phyloP scores from a whole-genome alignment of 1,140 invertebrate species.

The Halesus radiatus region DNA sequence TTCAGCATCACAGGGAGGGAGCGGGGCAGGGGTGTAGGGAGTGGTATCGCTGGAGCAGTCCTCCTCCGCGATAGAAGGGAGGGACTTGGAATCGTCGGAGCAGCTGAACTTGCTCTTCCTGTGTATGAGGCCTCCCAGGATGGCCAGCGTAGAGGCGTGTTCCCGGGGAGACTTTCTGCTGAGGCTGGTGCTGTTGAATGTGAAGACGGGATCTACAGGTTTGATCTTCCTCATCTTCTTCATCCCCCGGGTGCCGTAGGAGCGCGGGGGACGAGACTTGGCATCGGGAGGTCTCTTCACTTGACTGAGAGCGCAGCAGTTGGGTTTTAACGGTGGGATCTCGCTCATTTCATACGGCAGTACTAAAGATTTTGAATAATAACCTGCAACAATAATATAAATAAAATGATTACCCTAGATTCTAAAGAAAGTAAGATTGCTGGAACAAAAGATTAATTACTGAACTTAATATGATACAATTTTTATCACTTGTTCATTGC shows the following conservation, averaged over 20 bases:
- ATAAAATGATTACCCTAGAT: background rate
- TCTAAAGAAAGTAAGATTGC: too few species aligned
- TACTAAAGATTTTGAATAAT: conserved; percentile 74
- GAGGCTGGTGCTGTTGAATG: conserved; percentile 62
- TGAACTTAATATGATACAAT: too few species aligned
- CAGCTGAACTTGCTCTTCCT: conserved; percentile 64
- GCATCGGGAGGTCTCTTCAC: conserved; percentile 61
- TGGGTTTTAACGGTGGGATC: conserved; percentile 72
- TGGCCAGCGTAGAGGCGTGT: conserved; percentile 86
- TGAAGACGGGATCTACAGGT: conserved; percentile 1
- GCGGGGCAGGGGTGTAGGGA: conserved; percentile 60
- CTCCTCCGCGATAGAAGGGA: conserved; percentile 61
- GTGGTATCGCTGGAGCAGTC: conserved; percentile 65
- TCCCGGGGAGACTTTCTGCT: conserved; percentile 87
- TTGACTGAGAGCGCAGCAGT: conserved; percentile 68
- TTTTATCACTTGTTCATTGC: too few species aligned
- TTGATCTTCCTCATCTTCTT: conserved; percentile 60
- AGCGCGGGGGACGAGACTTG: conserved; percentile 62
- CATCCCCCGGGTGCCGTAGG: conserved; percentile 67
- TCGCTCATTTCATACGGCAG: conserved; percentile 83
- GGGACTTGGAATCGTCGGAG: conserved; percentile 66
- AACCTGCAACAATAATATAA: conserved; percentile 62
- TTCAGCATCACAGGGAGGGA: conserved; percentile 57
- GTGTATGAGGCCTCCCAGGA: conserved; percentile 78
- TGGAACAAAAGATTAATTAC: too few species aligned